Percentiles rank a stretch among this genome's conserved stretches.
Evolutionary conservation across 2,113 vertebrate genomes (phyloP).

Genomic region (Hylia prasina): DNA sequence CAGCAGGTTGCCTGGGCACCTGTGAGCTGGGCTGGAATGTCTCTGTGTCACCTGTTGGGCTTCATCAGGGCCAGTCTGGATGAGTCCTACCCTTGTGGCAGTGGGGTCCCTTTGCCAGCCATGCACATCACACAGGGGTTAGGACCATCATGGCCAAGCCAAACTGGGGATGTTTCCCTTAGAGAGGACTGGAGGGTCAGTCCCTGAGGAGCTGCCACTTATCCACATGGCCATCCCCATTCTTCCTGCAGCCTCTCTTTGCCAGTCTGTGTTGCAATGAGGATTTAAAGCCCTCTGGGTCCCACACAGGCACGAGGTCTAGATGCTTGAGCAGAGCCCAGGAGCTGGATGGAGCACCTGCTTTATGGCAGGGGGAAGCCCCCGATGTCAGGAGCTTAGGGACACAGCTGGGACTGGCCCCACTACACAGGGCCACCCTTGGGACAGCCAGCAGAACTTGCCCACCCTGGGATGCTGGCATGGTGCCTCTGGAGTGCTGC

Average conservation of each 20-base stretch:
- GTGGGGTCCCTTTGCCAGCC: not conserved
- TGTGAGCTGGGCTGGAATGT: not conserved
- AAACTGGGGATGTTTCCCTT: not conserved
- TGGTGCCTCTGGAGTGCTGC: not conserved
- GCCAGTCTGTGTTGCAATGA: not conserved
- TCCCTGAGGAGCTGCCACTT: not conserved
- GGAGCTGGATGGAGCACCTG: not conserved
- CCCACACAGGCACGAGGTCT: rapidly evolving
- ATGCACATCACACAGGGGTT: rapidly evolving
- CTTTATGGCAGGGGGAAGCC: not conserved
- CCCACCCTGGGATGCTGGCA: rapidly evolving
- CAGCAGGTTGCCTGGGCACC: not conserved
- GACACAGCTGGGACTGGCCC: not conserved
- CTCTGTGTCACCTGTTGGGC: not conserved
- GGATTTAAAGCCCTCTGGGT: not conserved
- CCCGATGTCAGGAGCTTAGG: rapidly evolving
- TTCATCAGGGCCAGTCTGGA: not conserved
- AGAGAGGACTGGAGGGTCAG: not conserved
- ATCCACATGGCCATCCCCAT: not conserved
- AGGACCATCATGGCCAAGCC: not conserved
- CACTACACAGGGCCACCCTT: not conserved
- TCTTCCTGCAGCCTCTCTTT: not conserved
- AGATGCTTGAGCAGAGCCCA: not conserved
- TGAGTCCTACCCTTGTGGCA: not conserved
- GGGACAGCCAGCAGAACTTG: not conserved